phyloP scores from a whole-genome alignment of 2,797 vertebrate genomes.

The Sarcoramphus papa region DNA sequence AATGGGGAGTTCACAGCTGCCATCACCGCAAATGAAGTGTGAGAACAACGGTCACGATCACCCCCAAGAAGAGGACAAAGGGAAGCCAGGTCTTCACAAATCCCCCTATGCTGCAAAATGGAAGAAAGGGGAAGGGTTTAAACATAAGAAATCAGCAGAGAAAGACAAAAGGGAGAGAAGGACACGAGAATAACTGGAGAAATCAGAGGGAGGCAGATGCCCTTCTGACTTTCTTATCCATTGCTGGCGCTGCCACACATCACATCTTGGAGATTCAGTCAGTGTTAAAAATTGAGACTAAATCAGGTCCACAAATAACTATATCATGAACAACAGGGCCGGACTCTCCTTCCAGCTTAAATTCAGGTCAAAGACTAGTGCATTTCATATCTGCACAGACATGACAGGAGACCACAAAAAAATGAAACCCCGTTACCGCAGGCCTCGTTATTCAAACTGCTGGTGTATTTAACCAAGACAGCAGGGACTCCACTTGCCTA shows the following conservation, averaged over 20 bases:
- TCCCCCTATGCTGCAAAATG: constrained; percentile 79
- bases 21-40: constrained; percentile 86
- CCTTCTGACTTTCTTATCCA: background rate
- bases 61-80: constrained; percentile 85
- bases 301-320: background rate
- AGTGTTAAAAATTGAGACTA: background rate
- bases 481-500: background rate
- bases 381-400: background rate
- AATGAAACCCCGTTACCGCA: background rate
- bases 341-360: background rate
- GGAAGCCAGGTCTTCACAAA: constrained; percentile 97
- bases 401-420: background rate
- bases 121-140: background rate
- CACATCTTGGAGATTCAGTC: background rate
- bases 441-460: accelerated
- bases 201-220: background rate
- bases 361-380: background rate
- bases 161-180: background rate
- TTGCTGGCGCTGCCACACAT: background rate
- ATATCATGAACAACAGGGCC: accelerated
- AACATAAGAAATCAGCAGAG: background rate
- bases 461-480: background rate
- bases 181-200: background rate
- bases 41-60: constrained; percentile 82
- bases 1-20: background rate